Percentiles rank a stretch among this genome's conserved stretches.
Conservation (phyloP, 2,113 vertebrate species). For the Chloroceryle aenea region DNA sequence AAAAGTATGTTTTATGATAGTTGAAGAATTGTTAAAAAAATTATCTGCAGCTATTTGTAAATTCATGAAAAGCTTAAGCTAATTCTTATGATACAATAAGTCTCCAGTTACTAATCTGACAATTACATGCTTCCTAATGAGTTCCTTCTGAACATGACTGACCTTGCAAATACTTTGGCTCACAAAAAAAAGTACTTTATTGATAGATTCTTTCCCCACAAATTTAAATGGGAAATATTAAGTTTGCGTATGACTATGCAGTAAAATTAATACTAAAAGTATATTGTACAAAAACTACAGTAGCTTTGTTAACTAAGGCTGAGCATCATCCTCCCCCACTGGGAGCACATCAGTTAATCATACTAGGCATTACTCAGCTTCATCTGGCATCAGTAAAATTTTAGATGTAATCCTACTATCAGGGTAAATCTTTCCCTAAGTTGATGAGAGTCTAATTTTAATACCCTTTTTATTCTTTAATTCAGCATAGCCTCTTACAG, state of each 20-base stretch:
- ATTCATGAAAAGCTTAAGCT: slow-evolving; percentile 52
- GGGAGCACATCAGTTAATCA: slow-evolving; percentile 51
- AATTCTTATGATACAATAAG: slow-evolving; percentile 43
- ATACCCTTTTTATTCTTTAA: not conserved
- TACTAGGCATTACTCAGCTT: slow-evolving; percentile 57
- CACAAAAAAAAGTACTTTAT: not conserved
- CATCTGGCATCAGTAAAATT: slow-evolving; percentile 18
- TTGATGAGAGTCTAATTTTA: not conserved
- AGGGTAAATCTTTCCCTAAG: not conserved
- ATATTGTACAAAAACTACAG: not conserved
- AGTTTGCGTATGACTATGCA: not conserved
- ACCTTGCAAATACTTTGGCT: slow-evolving; percentile 35
- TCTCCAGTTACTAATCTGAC: slow-evolving; percentile 28
- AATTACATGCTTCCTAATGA: slow-evolving; percentile 49
- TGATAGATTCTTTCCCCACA: not conserved
- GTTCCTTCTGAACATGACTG: not conserved
- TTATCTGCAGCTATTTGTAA: not conserved
- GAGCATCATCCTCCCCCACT: slow-evolving; percentile 49
- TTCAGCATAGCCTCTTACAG: not conserved
- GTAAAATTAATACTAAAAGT: not conserved
- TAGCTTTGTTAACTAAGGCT: slow-evolving; percentile 6
- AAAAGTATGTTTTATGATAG: not conserved
- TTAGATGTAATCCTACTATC: slow-evolving; percentile 17
- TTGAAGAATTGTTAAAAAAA: slow-evolving; percentile 14
- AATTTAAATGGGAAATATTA: not conserved